Conservation (phyloP, 1,140 invertebrate species). For the Drosophila tsacasi region DNA sequence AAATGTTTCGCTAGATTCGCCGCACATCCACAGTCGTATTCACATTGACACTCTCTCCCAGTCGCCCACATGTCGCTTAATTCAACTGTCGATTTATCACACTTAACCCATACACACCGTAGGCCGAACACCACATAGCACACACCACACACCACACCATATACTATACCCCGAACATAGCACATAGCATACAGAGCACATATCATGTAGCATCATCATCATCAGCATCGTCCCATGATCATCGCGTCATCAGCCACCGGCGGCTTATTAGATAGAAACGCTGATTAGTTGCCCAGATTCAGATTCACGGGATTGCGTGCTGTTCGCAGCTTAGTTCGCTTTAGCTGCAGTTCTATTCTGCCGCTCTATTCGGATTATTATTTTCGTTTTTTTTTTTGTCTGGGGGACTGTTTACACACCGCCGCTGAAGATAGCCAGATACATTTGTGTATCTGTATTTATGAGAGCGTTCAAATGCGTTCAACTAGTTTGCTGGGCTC, state of each 20-base stretch:
- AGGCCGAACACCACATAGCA: not conserved
- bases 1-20: constrained; percentile 46
- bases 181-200: constrained; percentile 21
- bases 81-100: constrained; percentile 83
- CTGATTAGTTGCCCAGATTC: constrained; percentile 71
- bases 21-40: not conserved
- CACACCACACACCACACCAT: constrained; percentile 21
- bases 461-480: constrained; percentile 24
- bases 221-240: constrained; percentile 18
- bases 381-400: constrained; percentile 6
- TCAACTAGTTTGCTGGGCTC: constrained; percentile 46
- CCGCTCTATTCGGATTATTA: constrained; percentile 30
- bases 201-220: constrained; percentile 55
- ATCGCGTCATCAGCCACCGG: constrained; percentile 38
- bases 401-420: constrained; percentile 63
- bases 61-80: constrained; percentile 64
- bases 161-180: constrained; percentile 1
- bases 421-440: constrained; percentile 32
- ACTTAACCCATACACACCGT: constrained; percentile 61
- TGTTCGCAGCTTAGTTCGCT: constrained; percentile 29
- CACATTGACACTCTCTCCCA: constrained; percentile 18
- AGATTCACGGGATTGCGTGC: constrained; percentile 68
- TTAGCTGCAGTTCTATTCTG: constrained; percentile 30
- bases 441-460: constrained; percentile 22
- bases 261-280: constrained; percentile 67